A percentile compares a stretch with the other conserved stretches of the same genome.
These are phyloP conservation scores for Ctenopoma kingsleyae DNA, from an alignment of 2,797 vertebrate genomes.

Conservation along the genomic window DNA sequence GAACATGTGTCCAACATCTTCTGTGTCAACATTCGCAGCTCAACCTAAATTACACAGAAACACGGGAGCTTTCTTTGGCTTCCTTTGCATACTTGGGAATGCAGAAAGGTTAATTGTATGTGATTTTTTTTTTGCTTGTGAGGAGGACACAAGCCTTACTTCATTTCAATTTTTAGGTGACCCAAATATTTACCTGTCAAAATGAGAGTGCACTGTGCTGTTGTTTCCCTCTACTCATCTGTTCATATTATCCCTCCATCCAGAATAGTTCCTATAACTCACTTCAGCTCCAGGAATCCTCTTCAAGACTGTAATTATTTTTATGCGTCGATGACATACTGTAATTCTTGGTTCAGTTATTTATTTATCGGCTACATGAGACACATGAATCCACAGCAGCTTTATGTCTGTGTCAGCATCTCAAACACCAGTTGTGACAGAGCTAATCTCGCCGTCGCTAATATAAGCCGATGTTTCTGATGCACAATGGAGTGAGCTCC, in stretches of 20 bases:
- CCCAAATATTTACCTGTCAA: neutral
- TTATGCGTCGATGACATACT: conserved; percentile 7
- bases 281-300: neutral
- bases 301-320: neutral
- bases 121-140: neutral
- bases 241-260: conserved; percentile 2
- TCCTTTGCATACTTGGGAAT: too few species aligned
- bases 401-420: conserved; percentile 51
- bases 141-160: neutral
- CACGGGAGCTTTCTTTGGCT: too few species aligned
- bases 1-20: neutral
- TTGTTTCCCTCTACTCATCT: neutral
- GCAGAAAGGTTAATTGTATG: neutral
- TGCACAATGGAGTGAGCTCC: too few species aligned
- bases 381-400: neutral
- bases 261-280: neutral
- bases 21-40: neutral
- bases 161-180: neutral
- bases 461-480: too few species aligned
- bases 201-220: neutral
- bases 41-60: too few species aligned
- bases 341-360: conserved; percentile 10
- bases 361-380: conserved; percentile 19
- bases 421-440: conserved; percentile 53
- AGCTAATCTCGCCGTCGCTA: conserved; percentile 66